phyloP scores from a whole-genome alignment of 2,113 vertebrate species.

The Sinocyclocheilus maitianheensis region DNA sequence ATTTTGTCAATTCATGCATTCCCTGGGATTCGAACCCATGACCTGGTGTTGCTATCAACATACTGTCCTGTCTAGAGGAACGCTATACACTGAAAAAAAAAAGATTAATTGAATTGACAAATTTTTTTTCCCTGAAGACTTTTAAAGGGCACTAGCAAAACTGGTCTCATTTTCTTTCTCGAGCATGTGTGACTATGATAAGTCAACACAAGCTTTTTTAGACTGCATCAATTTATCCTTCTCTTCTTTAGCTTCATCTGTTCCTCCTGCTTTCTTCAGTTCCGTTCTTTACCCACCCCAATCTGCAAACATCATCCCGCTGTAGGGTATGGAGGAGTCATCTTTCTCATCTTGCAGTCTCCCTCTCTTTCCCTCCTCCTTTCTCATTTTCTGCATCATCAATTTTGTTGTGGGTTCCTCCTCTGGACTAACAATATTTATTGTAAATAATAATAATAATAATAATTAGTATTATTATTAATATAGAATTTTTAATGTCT shows the following conservation, averaged over 20 bases:
- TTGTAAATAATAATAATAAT: too few species aligned
- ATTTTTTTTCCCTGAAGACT: not conserved
- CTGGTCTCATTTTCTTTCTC: not conserved
- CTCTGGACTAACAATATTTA: not conserved
- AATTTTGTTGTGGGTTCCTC: not conserved
- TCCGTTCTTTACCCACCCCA: not conserved
- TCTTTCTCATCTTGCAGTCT: not conserved
- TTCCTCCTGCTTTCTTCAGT: not conserved
- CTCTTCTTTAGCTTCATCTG: not conserved
- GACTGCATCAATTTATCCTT: not conserved
- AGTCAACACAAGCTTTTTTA: not conserved
- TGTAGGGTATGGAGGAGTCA: not conserved
- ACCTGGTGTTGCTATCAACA: too few species aligned
- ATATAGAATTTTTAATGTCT: too few species aligned
- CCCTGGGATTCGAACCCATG: too few species aligned
- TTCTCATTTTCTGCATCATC: not conserved
- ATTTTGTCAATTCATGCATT: not conserved
- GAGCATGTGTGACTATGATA: not conserved
- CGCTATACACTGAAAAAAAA: too few species aligned
- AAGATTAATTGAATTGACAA: too few species aligned
- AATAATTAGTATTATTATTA: too few species aligned
- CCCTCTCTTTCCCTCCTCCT: not conserved
- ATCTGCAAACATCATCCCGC: not conserved
- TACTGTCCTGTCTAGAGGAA: too few species aligned
- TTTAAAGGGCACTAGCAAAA: slow-evolving; percentile 7